Evolutionary conservation across 2,113 vertebrate species (phyloP).

Genomic region (Stercorarius parasiticus): DNA sequence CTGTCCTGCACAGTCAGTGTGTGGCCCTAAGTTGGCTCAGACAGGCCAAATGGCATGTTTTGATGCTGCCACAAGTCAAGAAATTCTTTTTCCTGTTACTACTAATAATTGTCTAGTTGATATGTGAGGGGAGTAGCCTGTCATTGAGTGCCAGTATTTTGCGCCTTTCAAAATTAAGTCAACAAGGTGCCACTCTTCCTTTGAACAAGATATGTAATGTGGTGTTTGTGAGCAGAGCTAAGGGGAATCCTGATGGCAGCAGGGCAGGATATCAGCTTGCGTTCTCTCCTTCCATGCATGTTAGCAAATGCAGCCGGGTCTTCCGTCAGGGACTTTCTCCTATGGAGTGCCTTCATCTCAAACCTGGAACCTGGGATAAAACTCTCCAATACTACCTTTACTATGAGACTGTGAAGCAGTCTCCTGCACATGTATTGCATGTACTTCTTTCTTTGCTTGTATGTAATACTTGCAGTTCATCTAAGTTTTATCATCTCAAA

Average conservation of each 20-base stretch:
- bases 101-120: not conserved
- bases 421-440: not conserved
- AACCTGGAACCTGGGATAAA: not conserved
- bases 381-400: not conserved
- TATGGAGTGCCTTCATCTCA: not conserved
- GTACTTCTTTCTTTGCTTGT: not conserved
- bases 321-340: not conserved
- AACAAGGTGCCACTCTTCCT: not conserved
- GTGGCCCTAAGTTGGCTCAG: not conserved
- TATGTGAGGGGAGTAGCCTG: not conserved
- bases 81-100: not conserved
- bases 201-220: not conserved
- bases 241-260: not conserved
- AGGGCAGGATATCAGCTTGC: not conserved
- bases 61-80: not conserved
- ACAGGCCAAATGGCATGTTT: not conserved
- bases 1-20: not conserved
- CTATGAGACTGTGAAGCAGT: not conserved
- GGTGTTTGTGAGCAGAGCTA: not conserved
- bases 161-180: not conserved
- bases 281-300: not conserved
- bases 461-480: not conserved
- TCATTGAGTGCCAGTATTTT: not conserved
- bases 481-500: not conserved
- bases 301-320: not conserved